phyloP scores from a whole-genome alignment of 2,888 invertebrate species.

The Psococerastis gibbosa region DNA sequence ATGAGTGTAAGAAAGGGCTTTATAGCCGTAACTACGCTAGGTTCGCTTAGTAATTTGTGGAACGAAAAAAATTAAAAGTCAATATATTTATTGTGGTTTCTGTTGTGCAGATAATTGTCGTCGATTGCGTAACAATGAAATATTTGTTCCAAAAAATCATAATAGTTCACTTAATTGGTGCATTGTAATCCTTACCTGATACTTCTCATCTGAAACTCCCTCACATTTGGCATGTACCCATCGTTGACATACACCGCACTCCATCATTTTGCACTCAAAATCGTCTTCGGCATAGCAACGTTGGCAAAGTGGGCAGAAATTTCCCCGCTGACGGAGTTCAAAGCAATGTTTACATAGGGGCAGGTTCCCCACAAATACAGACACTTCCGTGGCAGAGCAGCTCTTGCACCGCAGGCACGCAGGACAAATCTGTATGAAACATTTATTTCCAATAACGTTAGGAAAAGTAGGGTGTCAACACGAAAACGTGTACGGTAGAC shows the following conservation, averaged over 20 bases:
- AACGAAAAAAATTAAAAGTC: too few relatives aligned
- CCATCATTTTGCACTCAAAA: conserved; percentile 87
- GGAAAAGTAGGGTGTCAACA: too few relatives aligned
- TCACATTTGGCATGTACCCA: conserved; percentile 93
- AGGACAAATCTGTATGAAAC: conserved; percentile 42
- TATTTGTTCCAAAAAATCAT: too few relatives aligned
- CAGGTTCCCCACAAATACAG: conserved; percentile 63
- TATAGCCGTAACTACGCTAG: too few relatives aligned
- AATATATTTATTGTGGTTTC: too few relatives aligned
- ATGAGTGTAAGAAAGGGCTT: too few relatives aligned
- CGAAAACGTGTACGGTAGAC: too few relatives aligned
- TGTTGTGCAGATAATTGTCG: too few relatives aligned
- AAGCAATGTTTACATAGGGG: conserved; percentile 77
- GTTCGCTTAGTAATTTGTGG: too few relatives aligned
- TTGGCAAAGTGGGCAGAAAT: conserved; percentile 81
- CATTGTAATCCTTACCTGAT: conserved; percentile 45
- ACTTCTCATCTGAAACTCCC: conserved; percentile 74
- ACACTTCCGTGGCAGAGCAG: conserved; percentile 61
- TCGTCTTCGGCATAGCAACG: conserved; percentile 84
- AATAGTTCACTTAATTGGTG: too few relatives aligned
- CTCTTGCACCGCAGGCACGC: conserved; percentile 74
- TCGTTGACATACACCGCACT: conserved; percentile 72
- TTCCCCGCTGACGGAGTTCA: conserved; percentile 67
- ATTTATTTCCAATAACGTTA: too few relatives aligned
- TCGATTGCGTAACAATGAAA: too few relatives aligned